These are phyloP conservation scores for Muricea muricata DNA, from an alignment of 92 coral and sea anemone genomes.

Conservation along the genomic window DNA sequence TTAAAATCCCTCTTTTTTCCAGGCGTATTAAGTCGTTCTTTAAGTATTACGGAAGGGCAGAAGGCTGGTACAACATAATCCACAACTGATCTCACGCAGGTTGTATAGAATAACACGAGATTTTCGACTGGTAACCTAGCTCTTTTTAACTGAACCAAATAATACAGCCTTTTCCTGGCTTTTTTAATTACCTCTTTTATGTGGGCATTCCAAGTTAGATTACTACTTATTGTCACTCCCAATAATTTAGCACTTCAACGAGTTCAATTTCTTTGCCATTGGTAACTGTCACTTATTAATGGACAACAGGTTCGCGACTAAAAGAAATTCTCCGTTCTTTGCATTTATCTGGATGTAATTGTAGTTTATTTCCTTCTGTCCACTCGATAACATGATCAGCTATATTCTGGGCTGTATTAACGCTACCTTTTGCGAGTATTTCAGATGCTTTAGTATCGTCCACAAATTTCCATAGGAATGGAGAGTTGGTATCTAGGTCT, in stretches of 20 bases:
- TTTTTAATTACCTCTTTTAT: neutral
- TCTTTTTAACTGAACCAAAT: neutral
- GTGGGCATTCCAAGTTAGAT: neutral
- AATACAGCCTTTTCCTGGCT: neutral
- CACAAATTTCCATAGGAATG: conserved; percentile 12
- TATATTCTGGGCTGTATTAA: neutral
- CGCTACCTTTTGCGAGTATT: neutral
- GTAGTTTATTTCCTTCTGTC: conserved; percentile 19
- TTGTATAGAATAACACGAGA: neutral
- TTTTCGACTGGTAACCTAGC: neutral
- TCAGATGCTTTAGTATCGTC: conserved; percentile 14
- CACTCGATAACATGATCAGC: neutral
- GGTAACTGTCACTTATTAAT: neutral
- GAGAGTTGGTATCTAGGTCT: neutral
- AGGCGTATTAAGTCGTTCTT: neutral
- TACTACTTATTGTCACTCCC: neutral
- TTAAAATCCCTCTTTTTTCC: neutral
- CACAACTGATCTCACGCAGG: neutral
- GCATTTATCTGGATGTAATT: conserved; percentile 25
- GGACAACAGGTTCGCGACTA: neutral
- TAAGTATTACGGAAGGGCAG: neutral
- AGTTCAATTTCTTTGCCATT: neutral
- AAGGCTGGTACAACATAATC: neutral
- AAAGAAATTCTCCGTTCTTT: conserved; percentile 17
- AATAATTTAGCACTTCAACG: neutral